Evolutionary conservation across 2,797 vertebrate genomes (phyloP).

Genomic region (Euthynnus affinis): DNA sequence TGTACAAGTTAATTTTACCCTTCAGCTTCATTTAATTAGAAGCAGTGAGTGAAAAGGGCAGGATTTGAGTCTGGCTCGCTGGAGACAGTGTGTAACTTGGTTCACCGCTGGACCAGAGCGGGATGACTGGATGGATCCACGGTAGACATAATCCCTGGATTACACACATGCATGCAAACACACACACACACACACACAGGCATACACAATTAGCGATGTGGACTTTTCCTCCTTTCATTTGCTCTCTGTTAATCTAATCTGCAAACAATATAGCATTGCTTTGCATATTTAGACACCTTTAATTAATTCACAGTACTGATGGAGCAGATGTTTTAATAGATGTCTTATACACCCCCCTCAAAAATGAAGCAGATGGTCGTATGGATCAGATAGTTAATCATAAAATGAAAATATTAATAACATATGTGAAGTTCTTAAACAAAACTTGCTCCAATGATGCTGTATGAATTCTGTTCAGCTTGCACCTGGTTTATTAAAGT

Average conservation of each 20-base stretch:
- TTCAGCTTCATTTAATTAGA: slow-evolving; percentile 83
- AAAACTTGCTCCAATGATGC: background rate
- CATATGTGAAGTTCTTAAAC: background rate
- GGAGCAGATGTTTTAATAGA: background rate
- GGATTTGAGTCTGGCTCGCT: slow-evolving; percentile 73
- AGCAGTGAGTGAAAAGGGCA: slow-evolving; percentile 72
- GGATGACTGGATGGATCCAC: slow-evolving; percentile 52
- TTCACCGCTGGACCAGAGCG: slow-evolving; percentile 64
- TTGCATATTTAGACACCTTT: background rate
- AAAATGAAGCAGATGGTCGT: background rate
- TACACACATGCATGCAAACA: slow-evolving; percentile 51
- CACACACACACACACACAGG: slow-evolving; percentile 3
- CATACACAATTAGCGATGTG: slow-evolving; percentile 25
- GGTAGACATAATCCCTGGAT: slow-evolving; percentile 70
- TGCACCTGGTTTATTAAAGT: background rate
- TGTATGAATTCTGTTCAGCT: background rate
- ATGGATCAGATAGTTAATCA: background rate
- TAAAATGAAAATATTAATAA: background rate
- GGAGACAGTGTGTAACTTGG: slow-evolving; percentile 69
- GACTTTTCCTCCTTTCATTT: background rate
- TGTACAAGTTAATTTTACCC: slow-evolving; percentile 72
- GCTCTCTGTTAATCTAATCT: slow-evolving; percentile 19
- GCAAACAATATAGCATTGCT: slow-evolving; percentile 14
- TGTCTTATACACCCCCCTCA: background rate
- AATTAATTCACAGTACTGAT: background rate